Percentiles rank a stretch among this genome's conserved stretches.
These are phyloP conservation scores for Xylocampa areola DNA, from an alignment of 2,888 invertebrate species.

Conservation along the genomic window DNA sequence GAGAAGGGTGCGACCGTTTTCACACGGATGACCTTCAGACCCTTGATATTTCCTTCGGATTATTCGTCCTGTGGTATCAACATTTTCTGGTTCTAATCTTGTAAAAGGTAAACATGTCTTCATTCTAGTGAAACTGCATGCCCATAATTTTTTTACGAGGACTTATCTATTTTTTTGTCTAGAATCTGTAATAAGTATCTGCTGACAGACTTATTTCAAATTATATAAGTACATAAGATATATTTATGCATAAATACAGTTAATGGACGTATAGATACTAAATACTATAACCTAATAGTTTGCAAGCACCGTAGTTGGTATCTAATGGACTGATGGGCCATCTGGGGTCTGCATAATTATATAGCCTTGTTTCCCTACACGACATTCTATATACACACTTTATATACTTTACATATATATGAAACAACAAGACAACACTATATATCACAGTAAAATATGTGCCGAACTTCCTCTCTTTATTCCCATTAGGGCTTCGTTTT, in stretches of 20 bases:
- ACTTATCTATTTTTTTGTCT: too few relatives aligned
- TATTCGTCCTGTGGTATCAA: conserved; percentile 22
- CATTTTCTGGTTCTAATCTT: conserved; percentile 5
- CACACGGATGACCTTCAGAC: conserved; percentile 59
- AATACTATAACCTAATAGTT: conserved; percentile 19
- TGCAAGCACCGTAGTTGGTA: conserved; percentile 14
- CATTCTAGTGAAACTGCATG: neutral
- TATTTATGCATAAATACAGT: too few relatives aligned
- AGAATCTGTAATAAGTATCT: too few relatives aligned
- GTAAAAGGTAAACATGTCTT: neutral
- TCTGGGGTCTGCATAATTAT: conserved; percentile 53
- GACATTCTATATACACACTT: conserved; percentile 4
- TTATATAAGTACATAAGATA: too few relatives aligned
- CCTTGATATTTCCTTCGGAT: conserved; percentile 55
- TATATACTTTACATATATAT: conserved; percentile 3
- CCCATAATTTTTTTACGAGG: too few relatives aligned
- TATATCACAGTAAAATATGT: conserved; percentile 26
- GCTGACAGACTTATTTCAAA: too few relatives aligned
- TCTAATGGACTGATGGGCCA: conserved; percentile 48
- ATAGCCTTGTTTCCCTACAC: conserved; percentile 25
- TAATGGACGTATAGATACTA: conserved; percentile 12
- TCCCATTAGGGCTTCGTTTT: conserved; percentile 51
- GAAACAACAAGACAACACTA: neutral
- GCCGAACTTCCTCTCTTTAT: conserved; percentile 44
- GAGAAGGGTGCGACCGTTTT: conserved; percentile 69